phyloP scores from a whole-genome alignment of 2,113 vertebrate genomes.

The Pontoporia blainvillei region DNA sequence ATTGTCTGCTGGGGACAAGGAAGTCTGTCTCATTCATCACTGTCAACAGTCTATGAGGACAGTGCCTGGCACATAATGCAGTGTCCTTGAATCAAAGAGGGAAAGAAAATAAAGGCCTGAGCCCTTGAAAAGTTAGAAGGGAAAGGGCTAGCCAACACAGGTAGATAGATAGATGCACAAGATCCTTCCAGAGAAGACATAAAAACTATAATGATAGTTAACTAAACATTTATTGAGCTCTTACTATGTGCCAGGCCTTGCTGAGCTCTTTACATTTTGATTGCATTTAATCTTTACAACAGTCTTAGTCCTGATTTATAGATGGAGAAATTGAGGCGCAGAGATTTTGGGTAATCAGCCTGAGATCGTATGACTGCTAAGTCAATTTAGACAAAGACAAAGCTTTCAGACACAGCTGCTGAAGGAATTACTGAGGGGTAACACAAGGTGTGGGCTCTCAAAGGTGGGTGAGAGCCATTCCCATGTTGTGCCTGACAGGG shows the following conservation, averaged over 20 bases:
- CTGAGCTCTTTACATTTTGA: background rate
- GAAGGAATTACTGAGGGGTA: background rate
- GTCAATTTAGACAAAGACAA: background rate
- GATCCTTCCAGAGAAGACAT: background rate
- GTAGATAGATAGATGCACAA: background rate
- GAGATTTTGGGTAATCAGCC: background rate
- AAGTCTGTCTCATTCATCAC: slow-evolving; percentile 25
- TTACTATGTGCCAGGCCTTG: background rate
- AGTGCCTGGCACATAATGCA: background rate
- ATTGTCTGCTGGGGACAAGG: background rate
- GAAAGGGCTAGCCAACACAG: background rate
- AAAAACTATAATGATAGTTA: background rate
- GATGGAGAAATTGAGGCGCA: background rate
- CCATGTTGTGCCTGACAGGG: background rate
- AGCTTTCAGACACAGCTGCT: background rate
- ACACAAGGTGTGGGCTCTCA: no score
- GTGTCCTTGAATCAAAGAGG: slow-evolving; percentile 32
- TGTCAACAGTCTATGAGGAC: background rate
- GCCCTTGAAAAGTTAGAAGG: background rate
- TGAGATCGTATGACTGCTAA: background rate
- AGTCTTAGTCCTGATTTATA: background rate
- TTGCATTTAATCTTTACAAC: background rate
- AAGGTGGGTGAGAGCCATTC: background rate
- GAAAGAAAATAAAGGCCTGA: slow-evolving; percentile 22
- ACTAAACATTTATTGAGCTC: background rate